Percentiles rank a stretch among this genome's conserved stretches.
Evolutionary conservation across 2,113 vertebrate species (phyloP).

Genomic region (Bubo blakistoni): DNA sequence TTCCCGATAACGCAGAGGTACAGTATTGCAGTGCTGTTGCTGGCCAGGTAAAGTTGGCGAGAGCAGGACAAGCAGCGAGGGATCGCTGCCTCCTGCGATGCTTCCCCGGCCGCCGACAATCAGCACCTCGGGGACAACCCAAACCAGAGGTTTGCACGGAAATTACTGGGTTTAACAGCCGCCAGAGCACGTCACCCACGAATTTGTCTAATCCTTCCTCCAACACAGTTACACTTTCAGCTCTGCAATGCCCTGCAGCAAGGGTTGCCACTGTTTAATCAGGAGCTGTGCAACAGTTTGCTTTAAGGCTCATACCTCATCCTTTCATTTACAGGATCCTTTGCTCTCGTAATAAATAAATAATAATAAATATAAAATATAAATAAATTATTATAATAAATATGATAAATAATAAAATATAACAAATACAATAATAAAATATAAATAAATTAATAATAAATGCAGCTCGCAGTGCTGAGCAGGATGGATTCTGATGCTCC

Average conservation of each 20-base stretch:
- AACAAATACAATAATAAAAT: too few relatives aligned
- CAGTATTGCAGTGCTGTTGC: fast-evolving
- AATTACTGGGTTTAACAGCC: not conserved
- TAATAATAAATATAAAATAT: too few relatives aligned
- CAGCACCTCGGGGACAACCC: not conserved
- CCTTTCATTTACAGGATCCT: not conserved
- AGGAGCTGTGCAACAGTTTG: not conserved
- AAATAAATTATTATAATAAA: too few relatives aligned
- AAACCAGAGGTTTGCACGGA: not conserved
- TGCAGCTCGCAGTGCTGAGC: not conserved
- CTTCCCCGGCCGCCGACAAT: not conserved
- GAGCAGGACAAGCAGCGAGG: not conserved
- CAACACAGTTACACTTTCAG: fast-evolving
- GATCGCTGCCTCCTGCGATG: not conserved
- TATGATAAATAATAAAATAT: too few relatives aligned
- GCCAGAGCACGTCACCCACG: not conserved
- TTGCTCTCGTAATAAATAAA: not conserved
- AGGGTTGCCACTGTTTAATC: not conserved
- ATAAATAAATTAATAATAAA: not conserved
- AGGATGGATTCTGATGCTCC: not conserved
- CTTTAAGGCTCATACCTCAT: not conserved
- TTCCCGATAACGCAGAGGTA: not conserved
- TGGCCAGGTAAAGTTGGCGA: not conserved
- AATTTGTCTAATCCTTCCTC: not conserved
- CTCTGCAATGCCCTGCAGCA: not conserved